Conservation (phyloP, 1,140 invertebrate genomes). For the Druon quercuslanigerum region DNA sequence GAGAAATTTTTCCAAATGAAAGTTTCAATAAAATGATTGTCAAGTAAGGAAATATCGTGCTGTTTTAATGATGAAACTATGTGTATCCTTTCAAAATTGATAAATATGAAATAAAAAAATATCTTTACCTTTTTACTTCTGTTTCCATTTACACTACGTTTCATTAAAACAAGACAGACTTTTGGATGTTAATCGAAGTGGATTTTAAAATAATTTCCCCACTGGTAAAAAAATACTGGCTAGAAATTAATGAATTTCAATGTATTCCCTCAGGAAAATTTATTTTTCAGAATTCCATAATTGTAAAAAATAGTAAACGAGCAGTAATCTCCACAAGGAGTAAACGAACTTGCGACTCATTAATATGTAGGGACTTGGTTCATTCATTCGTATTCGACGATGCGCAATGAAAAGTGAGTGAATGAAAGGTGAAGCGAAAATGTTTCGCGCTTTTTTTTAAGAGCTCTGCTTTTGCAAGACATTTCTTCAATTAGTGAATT, state of each 20-base stretch:
- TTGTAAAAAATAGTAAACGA: conserved; percentile 7
- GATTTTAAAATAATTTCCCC: background rate
- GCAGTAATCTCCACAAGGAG: background rate
- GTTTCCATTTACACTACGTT: too few relatives aligned
- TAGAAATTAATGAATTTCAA: conserved; percentile 31
- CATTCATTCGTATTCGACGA: conserved; percentile 49
- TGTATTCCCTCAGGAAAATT: conserved; percentile 27
- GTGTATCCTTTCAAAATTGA: too few relatives aligned
- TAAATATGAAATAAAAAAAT: too few relatives aligned
- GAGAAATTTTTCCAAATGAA: background rate
- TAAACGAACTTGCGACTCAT: conserved; percentile 3
- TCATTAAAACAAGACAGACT: too few relatives aligned
- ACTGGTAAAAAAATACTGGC: conserved; percentile 22
- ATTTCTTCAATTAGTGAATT: conserved; percentile 3
- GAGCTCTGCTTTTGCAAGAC: background rate
- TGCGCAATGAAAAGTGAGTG: conserved; percentile 48
- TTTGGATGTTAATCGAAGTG: background rate
- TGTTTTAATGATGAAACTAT: too few relatives aligned
- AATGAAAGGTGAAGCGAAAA: conserved; percentile 27
- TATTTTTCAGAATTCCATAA: background rate
- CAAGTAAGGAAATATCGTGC: background rate
- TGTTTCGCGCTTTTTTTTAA: conserved; percentile 11
- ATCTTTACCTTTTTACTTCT: too few relatives aligned
- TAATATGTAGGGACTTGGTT: conserved; percentile 44
- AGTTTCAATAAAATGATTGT: background rate